Conservation (phyloP, 2,797 vertebrate species). For the Oreonectes daqikongensis region DNA sequence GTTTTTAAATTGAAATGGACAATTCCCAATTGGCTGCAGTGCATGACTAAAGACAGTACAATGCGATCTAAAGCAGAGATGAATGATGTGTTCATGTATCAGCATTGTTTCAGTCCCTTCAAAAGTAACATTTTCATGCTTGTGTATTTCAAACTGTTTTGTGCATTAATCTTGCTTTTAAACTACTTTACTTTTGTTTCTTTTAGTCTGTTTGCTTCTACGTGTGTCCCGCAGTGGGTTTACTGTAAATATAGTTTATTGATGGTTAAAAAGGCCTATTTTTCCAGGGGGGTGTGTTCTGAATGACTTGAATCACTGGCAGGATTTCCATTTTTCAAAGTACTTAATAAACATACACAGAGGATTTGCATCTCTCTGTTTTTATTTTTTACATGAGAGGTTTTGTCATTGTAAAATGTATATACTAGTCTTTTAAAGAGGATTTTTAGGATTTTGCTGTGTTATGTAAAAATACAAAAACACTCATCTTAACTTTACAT, state of each 20-base stretch:
- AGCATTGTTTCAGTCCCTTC: conserved; percentile 32
- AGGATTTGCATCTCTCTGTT: conserved; percentile 69
- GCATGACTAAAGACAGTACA: conserved; percentile 45
- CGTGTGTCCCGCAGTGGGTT: conserved; percentile 54
- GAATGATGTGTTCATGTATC: conserved; percentile 52
- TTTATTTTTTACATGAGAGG: conserved; percentile 53
- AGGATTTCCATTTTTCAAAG: conserved; percentile 60
- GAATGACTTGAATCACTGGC: conserved; percentile 60
- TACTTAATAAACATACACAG: conserved; percentile 68
- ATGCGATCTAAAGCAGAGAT: conserved; percentile 56
- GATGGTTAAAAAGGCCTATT: conserved; percentile 38
- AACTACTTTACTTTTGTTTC: no score
- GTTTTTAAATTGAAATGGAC: conserved; percentile 71
- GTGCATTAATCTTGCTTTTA: conserved; percentile 46
- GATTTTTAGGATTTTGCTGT: conserved; percentile 42
- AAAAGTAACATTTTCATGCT: conserved; percentile 45
- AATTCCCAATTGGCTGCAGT: conserved; percentile 63
- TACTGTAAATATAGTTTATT: conserved; percentile 59
- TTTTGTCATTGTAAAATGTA: neutral
- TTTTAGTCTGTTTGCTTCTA: conserved; percentile 55
- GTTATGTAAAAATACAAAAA: no score
- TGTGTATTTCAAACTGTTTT: conserved; percentile 56
- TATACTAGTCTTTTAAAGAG: conserved; percentile 71
- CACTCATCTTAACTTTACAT: no score
- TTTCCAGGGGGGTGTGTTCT: conserved; percentile 57